Evolutionary conservation across 2,888 invertebrate genomes (phyloP).

Genomic region (Teleiodes luculella): DNA sequence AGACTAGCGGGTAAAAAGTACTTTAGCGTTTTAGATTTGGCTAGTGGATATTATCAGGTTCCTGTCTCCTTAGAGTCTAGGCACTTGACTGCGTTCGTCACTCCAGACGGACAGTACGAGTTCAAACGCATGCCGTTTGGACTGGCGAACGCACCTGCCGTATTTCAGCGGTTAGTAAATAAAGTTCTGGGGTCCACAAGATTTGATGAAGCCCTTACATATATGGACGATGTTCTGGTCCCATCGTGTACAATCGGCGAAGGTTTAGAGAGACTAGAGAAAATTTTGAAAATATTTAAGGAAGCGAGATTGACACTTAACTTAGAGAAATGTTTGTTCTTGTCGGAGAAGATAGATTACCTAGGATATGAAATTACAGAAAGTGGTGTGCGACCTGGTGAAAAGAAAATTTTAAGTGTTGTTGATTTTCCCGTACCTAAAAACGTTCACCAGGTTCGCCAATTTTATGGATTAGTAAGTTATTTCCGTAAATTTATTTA

Average conservation of each 20-base stretch:
- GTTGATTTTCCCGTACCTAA: not conserved
- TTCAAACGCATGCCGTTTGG: conserved; percentile 24
- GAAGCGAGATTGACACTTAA: not conserved
- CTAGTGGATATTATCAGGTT: conserved; percentile 7
- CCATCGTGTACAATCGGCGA: not conserved
- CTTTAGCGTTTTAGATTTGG: conserved; percentile 25
- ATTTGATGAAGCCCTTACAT: not conserved
- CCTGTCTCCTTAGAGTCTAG: not conserved
- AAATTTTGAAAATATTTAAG: not conserved
- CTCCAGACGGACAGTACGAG: conserved; percentile 23
- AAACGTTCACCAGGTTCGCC: not conserved
- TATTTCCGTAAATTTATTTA: not conserved
- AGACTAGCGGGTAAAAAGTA: conserved; percentile 24
- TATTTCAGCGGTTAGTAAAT: not conserved
- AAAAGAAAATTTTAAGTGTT: conserved; percentile 1
- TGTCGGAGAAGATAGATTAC: not conserved
- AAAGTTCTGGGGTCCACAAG: not conserved
- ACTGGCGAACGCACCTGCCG: too few relatives aligned
- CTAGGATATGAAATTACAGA: not conserved
- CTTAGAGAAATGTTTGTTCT: not conserved
- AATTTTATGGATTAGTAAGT: conserved; percentile 1
- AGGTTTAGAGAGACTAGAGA: not conserved
- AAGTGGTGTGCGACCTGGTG: not conserved
- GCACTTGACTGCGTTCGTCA: too few relatives aligned
- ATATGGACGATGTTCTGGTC: conserved; percentile 6